These are phyloP conservation scores for Brachylomia viminalis DNA, from an alignment of 2,888 invertebrate species.

Conservation along the genomic window DNA sequence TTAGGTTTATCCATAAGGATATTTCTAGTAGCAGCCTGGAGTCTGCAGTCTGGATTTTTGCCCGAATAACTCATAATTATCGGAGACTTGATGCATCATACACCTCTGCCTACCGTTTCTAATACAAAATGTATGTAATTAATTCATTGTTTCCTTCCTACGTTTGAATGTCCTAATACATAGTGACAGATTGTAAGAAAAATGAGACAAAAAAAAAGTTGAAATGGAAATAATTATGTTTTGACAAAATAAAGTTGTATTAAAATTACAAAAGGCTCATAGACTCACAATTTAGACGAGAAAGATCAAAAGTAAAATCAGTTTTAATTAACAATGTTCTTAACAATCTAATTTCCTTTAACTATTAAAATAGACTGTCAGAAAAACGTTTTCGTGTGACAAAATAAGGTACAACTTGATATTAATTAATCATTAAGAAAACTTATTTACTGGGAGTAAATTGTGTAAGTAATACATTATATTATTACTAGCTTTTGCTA, in stretches of 20 bases:
- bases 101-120: neutral
- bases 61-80: neutral
- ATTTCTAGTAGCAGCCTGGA: neutral
- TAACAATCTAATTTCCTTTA: neutral
- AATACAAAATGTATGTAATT: constrained; percentile 4
- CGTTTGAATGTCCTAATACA: too few relatives aligned
- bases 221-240: constrained; percentile 8
- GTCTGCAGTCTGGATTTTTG: neutral
- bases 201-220: too few relatives aligned
- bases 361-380: constrained; percentile 24
- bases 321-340: constrained; percentile 45
- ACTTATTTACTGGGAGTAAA: neutral
- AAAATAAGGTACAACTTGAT: constrained; percentile 18
- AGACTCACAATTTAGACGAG: neutral
- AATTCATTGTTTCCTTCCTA: neutral
- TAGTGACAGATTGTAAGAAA: too few relatives aligned
- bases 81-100: neutral
- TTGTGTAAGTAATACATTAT: neutral
- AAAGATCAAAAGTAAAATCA: constrained; percentile 30
- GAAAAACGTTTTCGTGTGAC: constrained; percentile 8
- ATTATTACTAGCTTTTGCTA: neutral
- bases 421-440: constrained; percentile 6
- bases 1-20: neutral
- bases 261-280: constrained; percentile 19
- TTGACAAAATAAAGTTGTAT: constrained; percentile 11